Percentiles rank a stretch among this genome's conserved stretches.
Evolutionary conservation across 1,140 invertebrate genomes (phyloP).

Genomic region (Sipha flava): DNA sequence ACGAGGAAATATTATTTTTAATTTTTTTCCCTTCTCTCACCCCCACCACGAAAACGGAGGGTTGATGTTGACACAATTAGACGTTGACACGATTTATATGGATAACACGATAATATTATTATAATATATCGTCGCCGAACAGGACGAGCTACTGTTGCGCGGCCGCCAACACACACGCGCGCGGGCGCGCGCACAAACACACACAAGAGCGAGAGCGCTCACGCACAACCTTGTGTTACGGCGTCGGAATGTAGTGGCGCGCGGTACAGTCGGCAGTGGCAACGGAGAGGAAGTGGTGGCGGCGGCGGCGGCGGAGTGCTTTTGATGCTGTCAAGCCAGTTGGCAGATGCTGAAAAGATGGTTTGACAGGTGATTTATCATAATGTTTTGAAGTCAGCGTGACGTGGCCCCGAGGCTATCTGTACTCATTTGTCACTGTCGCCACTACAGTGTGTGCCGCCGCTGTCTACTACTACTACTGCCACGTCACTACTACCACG

Average conservation of each 20-base stretch:
- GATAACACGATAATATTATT: neutral
- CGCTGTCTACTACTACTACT: neutral
- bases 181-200: too few species aligned
- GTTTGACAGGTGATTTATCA: constrained; percentile 33
- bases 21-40: too few species aligned
- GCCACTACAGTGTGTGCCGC: neutral
- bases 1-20: too few species aligned
- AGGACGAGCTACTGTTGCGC: neutral
- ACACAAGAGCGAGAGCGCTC: neutral
- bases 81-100: neutral
- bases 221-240: neutral
- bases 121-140: neutral
- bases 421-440: constrained; percentile 31
- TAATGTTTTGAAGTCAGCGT: constrained; percentile 32
- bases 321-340: constrained; percentile 29
- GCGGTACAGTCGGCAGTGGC: too few species aligned
- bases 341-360: constrained; percentile 31
- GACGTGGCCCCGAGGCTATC: constrained; percentile 24
- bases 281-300: neutral
- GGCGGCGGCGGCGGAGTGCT: constrained; percentile 4
- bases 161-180: neutral
- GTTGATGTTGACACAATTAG: neutral
- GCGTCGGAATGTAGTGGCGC: neutral
- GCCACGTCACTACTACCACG: neutral
- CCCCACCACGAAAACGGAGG: too few species aligned